phyloP scores from a whole-genome alignment of 2,113 vertebrate species.

The Myotis lucifugus region DNA sequence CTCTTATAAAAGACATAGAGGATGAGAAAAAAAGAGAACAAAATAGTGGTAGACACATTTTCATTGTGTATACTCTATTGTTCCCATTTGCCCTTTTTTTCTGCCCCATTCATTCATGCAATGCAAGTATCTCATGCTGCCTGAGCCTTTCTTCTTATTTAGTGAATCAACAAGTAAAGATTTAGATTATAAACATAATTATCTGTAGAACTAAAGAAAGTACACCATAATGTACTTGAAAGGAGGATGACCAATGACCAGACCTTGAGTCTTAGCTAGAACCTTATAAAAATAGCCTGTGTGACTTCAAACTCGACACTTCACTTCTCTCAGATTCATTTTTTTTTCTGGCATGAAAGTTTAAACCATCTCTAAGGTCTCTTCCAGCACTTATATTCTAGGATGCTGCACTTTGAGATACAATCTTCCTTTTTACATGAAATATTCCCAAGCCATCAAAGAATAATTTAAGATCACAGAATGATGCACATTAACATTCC shows the following conservation, averaged over 20 bases:
- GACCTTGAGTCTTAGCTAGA: background rate
- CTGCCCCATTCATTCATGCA: background rate
- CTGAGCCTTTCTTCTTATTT: background rate
- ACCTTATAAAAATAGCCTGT: background rate
- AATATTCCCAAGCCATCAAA: background rate
- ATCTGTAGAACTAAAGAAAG: background rate
- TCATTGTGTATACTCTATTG: background rate
- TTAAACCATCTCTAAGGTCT: background rate
- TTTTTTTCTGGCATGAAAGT: background rate
- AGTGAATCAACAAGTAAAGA: background rate
- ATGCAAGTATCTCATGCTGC: background rate
- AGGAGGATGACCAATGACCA: background rate
- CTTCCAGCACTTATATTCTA: background rate
- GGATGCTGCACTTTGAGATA: background rate
- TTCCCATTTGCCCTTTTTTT: background rate
- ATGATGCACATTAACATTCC: background rate
- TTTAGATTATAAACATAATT: background rate
- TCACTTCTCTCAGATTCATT: background rate
- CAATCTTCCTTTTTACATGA: background rate
- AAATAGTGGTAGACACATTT: background rate
- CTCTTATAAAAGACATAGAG: background rate
- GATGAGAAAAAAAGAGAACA: background rate
- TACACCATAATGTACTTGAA: background rate
- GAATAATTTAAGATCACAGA: conserved; percentile 18
- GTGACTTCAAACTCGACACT: background rate